A percentile compares a stretch with the other conserved stretches of the same genome.
Conservation (phyloP, 92 coral and sea anemone species). For the Epizoanthus ramosus region DNA sequence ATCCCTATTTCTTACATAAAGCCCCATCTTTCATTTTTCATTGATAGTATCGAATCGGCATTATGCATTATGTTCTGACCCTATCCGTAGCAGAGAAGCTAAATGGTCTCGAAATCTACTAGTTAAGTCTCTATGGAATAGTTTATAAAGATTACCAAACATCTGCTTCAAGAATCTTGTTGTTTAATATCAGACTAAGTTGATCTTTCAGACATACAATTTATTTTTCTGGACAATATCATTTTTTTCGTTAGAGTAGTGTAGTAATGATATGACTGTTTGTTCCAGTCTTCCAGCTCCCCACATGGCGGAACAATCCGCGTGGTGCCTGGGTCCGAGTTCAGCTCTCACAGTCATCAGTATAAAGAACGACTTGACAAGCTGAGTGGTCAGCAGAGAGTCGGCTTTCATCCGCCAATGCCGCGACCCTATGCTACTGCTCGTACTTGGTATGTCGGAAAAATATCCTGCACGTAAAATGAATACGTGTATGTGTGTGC, state of each 20-base stretch:
- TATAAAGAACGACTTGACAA: slow-evolving; percentile 78
- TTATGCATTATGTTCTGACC: no score
- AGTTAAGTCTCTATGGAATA: no score
- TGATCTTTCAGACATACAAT: not conserved
- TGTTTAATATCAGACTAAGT: not conserved
- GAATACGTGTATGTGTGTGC: no score
- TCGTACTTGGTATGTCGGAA: slow-evolving; percentile 47
- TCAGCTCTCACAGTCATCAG: slow-evolving; percentile 85
- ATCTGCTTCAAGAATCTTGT: not conserved
- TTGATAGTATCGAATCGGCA: no score
- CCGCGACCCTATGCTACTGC: slow-evolving; percentile 84
- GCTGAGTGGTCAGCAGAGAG: slow-evolving; percentile 78
- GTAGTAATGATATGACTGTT: not conserved
- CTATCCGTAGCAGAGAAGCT: no score
- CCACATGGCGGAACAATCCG: slow-evolving; percentile 96
- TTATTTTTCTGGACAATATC: no score
- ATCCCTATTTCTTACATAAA: no score
- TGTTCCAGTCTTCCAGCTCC: slow-evolving; percentile 49
- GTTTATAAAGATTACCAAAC: no score
- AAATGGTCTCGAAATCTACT: no score
- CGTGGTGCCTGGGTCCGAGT: slow-evolving; percentile 81
- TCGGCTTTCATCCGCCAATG: slow-evolving; percentile 84
- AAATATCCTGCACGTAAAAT: not conserved
- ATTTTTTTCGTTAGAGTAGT: not conserved
- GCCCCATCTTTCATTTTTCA: no score